Percentiles rank a stretch among this genome's conserved stretches.
Conservation (phyloP, 2,113 vertebrate genomes). For the Plecotus auritus region DNA sequence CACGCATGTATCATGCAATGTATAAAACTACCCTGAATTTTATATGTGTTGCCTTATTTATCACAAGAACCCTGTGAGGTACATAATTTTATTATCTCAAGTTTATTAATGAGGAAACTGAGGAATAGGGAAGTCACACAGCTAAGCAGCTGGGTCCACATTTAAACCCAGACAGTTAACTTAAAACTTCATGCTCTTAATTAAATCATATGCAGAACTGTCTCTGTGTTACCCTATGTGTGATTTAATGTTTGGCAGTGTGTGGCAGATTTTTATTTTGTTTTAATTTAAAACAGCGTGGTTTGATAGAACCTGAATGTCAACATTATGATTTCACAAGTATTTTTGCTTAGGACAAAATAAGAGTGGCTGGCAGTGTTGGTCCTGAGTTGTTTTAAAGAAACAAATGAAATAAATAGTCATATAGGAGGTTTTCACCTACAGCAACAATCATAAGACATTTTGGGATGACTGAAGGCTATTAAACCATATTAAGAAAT, state of each 20-base stretch:
- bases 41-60: neutral
- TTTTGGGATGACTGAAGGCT: neutral
- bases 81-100: neutral
- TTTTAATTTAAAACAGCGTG: neutral
- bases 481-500: neutral
- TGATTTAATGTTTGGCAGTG: neutral
- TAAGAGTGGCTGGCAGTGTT: neutral
- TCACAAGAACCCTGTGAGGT: neutral
- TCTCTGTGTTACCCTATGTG: neutral
- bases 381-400: slow-evolving; percentile 3
- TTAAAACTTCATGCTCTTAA: neutral
- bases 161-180: neutral
- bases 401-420: neutral
- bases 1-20: neutral
- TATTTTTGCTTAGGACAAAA: neutral
- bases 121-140: neutral
- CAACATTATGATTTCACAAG: neutral
- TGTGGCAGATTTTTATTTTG: neutral
- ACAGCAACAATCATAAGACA: neutral
- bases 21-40: neutral
- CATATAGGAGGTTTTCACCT: neutral
- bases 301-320: neutral
- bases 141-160: neutral
- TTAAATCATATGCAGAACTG: neutral
- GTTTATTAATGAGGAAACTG: neutral